Evolutionary conservation across 1,140 invertebrate genomes (phyloP), one percentile per base, ranked within the genome.

Genomic region (Camponotus floridanus): DNA sequence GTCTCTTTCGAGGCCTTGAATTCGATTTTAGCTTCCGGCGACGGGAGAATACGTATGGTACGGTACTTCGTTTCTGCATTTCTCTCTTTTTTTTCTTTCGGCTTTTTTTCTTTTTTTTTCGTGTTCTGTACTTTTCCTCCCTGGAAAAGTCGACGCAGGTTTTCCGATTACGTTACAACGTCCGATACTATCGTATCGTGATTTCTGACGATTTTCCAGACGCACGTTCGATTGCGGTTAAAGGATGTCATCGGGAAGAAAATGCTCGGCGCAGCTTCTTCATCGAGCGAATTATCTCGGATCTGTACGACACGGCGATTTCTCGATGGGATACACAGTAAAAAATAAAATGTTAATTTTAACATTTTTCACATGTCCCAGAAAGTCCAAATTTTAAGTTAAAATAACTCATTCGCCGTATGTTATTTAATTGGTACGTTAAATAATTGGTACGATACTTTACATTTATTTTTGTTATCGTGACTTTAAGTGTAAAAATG

Each of bases 1-100:
- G 86, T 70, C 86, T 78, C 85, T 89, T 76, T 59, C 85, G 83
- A 74, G 76, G 85, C 86, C 89, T 88, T 90, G 89, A 90, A 89
- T 88, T 90, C 85, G 85, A 91, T 88, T 87, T 88, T 67, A 64
- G 57, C 85, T 86, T 86, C 74, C 57, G 85, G 79, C 57, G 85
- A 86, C 67, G 55, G n/a, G 55, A 61, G 68, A 31, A 83, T 62
- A 71, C 68, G 61, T 48, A 74, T 55, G 42, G 65, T 59, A 71
- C 31, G 45, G 15, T 13, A 42, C 21, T 67, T 55, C 87, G 73
- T 57, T 83, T 81, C 81, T 81, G 15, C 65, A 42, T 76, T 45
- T 55, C 18, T 57, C 55, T 36, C 26, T 65, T 61, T 57, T 42
- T 45, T 57, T 5, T 76, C 42, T 55, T 11, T 57, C 55, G 26